These are phyloP conservation scores for human (Homo sapiens) DNA, from an alignment of 2,113 vertebrate genomes.

Conservation along the genomic window DNA sequence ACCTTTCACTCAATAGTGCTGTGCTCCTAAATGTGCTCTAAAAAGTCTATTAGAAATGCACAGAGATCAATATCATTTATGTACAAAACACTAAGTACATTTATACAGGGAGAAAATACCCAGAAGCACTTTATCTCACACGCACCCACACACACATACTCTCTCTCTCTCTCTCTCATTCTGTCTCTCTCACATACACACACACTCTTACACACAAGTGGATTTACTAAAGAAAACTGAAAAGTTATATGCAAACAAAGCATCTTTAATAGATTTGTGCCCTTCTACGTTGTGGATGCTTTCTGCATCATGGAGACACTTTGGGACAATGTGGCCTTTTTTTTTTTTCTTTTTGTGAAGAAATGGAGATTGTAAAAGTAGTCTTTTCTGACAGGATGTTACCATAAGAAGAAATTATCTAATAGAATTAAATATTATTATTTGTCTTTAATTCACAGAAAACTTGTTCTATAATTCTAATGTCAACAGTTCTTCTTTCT, in stretches of 20 bases:
- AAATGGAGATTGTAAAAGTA: background rate
- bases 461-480: background rate
- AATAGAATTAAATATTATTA: background rate
- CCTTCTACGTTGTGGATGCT: background rate
- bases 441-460: background rate
- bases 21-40: background rate
- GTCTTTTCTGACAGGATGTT: background rate
- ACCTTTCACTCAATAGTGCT: background rate
- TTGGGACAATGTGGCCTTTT: background rate
- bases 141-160: too few relatives aligned
- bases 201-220: background rate
- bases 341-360: background rate
- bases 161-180: background rate
- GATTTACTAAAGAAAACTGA: background rate
- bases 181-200: background rate
- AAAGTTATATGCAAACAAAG: background rate
- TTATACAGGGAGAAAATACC: background rate
- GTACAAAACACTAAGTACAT: background rate
- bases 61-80: background rate
- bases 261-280: background rate
- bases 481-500: background rate
- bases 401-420: background rate
- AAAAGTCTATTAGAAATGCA: background rate
- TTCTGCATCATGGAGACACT: background rate
- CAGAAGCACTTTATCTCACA: background rate